Percentiles rank a stretch among this genome's conserved stretches.
These are phyloP conservation scores for Dolichomitus sp. DNA, from an alignment of 2,888 invertebrate species.

Conservation along the genomic window DNA sequence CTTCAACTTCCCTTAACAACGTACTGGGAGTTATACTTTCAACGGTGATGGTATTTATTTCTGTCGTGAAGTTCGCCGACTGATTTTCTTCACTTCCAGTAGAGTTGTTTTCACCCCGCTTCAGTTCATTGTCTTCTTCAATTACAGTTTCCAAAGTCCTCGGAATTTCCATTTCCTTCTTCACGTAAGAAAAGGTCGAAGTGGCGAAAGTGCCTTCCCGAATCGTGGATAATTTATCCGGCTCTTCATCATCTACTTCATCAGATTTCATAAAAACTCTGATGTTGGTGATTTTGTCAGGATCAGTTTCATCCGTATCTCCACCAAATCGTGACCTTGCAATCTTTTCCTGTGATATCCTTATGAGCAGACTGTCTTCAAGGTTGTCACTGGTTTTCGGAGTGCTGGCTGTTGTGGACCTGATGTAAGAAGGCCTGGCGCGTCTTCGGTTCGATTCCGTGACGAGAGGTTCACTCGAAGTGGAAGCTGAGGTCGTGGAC, in stretches of 20 bases:
- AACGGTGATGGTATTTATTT: conserved; percentile 26
- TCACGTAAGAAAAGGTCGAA: neutral
- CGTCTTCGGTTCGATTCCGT: conserved; percentile 56
- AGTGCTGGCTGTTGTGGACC: conserved; percentile 25
- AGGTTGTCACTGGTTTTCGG: conserved; percentile 28
- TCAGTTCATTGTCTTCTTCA: neutral
- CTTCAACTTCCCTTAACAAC: neutral
- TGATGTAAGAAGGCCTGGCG: conserved; percentile 35
- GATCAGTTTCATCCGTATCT: conserved; percentile 53
- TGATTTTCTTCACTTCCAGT: neutral
- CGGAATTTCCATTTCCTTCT: conserved; percentile 15
- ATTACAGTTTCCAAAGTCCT: neutral
- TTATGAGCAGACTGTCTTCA: conserved; percentile 75
- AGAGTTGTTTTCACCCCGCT: neutral
- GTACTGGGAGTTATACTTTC: conserved; percentile 12
- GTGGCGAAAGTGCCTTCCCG: neutral
- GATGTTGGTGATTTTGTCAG: conserved; percentile 73
- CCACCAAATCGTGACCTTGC: conserved; percentile 54
- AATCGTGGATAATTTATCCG: neutral
- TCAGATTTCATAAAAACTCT: conserved; percentile 70
- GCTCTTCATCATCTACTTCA: conserved; percentile 63
- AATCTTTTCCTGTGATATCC: conserved; percentile 68
- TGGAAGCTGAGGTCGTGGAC: conserved; percentile 42
- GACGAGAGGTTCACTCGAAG: conserved; percentile 5
- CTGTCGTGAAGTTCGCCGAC: conserved; percentile 26